These are phyloP conservation scores for Microtus pennsylvanicus DNA, from an alignment of 2,113 vertebrate genomes.

Conservation along the genomic window DNA sequence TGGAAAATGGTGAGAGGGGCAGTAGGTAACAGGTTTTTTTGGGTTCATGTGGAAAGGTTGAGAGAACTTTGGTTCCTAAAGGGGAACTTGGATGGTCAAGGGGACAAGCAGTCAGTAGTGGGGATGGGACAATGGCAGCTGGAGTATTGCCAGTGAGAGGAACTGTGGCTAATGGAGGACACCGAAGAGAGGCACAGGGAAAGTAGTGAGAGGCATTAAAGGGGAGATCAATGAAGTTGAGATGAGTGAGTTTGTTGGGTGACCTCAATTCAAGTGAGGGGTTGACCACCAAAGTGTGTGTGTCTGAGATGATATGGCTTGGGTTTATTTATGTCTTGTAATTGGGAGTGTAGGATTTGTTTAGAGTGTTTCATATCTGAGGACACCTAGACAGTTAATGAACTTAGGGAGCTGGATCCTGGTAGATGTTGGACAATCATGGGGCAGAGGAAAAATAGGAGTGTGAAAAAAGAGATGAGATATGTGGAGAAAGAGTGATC, in stretches of 20 bases:
- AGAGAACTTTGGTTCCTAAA: no score
- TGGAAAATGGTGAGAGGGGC: no score
- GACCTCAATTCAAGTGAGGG: no score
- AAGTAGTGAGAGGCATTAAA: no score
- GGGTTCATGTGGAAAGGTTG: no score
- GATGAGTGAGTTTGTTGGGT: not conserved
- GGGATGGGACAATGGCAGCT: no score
- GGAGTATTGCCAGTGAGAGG: not conserved
- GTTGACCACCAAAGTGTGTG: no score
- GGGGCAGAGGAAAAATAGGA: not conserved
- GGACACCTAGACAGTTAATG: no score
- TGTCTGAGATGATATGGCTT: no score
- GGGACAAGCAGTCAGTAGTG: not conserved
- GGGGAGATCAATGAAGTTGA: not conserved
- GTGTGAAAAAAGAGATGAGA: not conserved
- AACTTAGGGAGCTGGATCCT: no score
- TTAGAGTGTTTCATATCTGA: not conserved
- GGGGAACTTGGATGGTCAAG: not conserved
- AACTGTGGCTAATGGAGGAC: not conserved
- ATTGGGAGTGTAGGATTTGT: not conserved
- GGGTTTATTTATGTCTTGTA: not conserved
- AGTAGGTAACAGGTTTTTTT: no score
- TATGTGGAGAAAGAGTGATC: not conserved
- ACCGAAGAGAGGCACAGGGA: not conserved
- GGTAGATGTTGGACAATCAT: no score